A percentile compares a stretch with the other conserved stretches of the same genome.
These are phyloP conservation scores for Calameuta idolon DNA, from an alignment of 2,888 invertebrate species.

Conservation along the genomic window DNA sequence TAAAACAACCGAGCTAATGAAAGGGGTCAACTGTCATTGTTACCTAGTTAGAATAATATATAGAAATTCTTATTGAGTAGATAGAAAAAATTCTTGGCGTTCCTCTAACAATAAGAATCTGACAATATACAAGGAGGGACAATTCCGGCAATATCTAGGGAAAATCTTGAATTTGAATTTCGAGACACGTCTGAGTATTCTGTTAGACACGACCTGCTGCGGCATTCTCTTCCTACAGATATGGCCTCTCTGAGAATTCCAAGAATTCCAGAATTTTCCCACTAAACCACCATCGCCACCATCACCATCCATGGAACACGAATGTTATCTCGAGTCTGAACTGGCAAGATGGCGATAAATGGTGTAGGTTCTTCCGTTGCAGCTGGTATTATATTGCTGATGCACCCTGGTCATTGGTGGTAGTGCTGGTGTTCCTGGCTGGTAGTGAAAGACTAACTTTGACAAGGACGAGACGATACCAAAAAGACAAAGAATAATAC, in stretches of 20 bases:
- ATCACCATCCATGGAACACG: neutral
- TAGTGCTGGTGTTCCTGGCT: neutral
- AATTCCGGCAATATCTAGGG: neutral
- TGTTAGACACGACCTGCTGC: neutral
- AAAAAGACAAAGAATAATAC: neutral
- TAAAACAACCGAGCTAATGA: neutral
- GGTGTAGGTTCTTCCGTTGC: neutral
- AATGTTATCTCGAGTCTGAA: neutral
- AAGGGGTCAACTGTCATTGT: neutral
- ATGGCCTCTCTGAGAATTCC: neutral
- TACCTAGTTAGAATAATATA: neutral
- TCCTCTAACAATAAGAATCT: neutral
- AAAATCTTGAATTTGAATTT: neutral
- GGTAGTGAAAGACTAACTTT: neutral
- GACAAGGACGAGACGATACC: neutral
- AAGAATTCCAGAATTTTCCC: neutral
- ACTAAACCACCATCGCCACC: neutral
- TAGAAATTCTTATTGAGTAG: neutral
- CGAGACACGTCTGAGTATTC: neutral
- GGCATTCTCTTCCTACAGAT: neutral
- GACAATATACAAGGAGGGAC: neutral
- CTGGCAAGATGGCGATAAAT: neutral
- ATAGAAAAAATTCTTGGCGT: neutral
- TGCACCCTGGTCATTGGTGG: neutral
- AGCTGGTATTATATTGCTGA: neutral